phyloP scores from a whole-genome alignment of 2,113 vertebrate genomes.

The Coptodon bakossiorum region DNA sequence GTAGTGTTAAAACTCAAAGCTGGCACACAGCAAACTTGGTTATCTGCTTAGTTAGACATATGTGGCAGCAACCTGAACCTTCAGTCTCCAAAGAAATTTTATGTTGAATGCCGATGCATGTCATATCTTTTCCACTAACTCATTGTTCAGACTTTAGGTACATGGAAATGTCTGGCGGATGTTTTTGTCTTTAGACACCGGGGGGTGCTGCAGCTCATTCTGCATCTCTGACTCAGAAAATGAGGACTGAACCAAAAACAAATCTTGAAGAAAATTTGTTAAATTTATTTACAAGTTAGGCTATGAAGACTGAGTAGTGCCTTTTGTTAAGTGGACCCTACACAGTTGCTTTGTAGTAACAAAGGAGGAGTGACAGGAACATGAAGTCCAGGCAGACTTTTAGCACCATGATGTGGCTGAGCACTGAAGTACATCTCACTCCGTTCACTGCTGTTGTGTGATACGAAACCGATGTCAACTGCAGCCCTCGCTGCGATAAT shows the following conservation, averaged over 20 bases:
- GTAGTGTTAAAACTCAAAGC: neutral
- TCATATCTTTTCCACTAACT: neutral
- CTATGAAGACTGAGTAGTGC: neutral
- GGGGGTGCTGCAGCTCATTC: neutral
- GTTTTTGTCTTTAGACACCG: neutral
- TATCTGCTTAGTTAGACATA: neutral
- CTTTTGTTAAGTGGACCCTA: neutral
- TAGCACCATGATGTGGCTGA: slow-evolving; percentile 30
- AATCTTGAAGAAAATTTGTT: neutral
- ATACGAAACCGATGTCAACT: neutral
- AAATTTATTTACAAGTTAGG: neutral
- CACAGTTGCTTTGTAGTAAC: neutral
- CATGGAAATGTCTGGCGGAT: neutral
- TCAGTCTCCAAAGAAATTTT: neutral
- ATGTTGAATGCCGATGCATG: neutral
- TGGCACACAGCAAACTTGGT: neutral
- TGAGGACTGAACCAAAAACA: neutral
- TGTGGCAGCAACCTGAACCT: neutral
- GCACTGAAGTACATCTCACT: neutral
- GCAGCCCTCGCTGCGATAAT: neutral
- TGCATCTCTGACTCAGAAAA: neutral
- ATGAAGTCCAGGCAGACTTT: neutral
- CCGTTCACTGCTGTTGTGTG: neutral
- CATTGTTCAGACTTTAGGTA: neutral
- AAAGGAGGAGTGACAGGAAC: neutral